Percentiles rank a stretch among this genome's conserved stretches.
phyloP scores from a whole-genome alignment of 1,140 invertebrate genomes.

The Achatina immaculata region DNA sequence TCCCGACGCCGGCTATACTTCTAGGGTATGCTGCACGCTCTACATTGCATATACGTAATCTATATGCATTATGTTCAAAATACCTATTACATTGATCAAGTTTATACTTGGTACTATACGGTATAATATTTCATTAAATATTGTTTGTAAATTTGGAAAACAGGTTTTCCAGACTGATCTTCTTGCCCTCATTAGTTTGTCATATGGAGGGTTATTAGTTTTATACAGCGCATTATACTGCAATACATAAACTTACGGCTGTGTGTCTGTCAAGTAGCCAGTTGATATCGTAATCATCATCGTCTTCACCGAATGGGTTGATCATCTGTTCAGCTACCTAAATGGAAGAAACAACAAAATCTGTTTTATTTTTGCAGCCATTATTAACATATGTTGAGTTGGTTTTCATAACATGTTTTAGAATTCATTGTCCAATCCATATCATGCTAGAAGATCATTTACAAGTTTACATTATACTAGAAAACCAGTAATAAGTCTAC shows the following conservation, averaged over 20 bases:
- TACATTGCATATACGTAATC: too few relatives aligned
- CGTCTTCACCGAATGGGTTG: constrained; percentile 88
- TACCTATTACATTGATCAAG: too few relatives aligned
- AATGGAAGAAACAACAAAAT: background rate
- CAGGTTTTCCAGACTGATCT: background rate
- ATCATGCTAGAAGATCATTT: background rate
- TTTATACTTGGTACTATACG: too few relatives aligned
- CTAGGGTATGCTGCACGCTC: too few relatives aligned
- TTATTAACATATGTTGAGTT: background rate
- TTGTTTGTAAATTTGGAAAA: background rate
- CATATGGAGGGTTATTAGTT: background rate
- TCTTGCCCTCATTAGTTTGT: background rate
- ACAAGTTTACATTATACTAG: background rate
- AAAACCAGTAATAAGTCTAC: background rate
- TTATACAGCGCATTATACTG: background rate
- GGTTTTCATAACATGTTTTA: background rate
- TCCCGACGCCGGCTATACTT: too few relatives aligned
- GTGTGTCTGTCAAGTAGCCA: constrained; percentile 71
- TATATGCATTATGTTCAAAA: too few relatives aligned
- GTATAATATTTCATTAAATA: background rate
- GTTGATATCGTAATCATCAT: constrained; percentile 88
- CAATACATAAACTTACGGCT: constrained; percentile 56
- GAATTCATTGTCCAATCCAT: background rate
- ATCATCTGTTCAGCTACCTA: constrained; percentile 72
- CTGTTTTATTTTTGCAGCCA: background rate